Evolutionary conservation across 2,797 vertebrate species (phyloP), one percentile per base, ranked within the genome.

Genomic region (Borostomias antarcticus): DNA sequence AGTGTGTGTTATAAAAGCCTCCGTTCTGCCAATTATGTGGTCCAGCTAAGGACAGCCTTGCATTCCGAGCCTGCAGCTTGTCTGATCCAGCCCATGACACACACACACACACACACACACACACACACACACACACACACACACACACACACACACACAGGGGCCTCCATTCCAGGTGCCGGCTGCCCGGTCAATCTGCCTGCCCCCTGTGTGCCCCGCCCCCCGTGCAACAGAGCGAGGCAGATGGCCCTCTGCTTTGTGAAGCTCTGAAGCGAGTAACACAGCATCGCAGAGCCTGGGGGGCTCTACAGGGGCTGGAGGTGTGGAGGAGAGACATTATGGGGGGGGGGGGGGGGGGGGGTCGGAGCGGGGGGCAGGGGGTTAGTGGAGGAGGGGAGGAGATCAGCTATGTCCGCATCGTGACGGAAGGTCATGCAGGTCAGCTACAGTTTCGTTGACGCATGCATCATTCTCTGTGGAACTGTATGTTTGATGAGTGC

Each of bases 181-280:
- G 66, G 69, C 73, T 78, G 69, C 70, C 56, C 68, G 80, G 54
- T 78, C 72, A 59, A 45, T 59, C 68, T 66, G 73, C 64, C 57
- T 71, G 69, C 66, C 64, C 11, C 3, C 47, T 69, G 17, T 26
- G 2, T 29, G 71, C 76, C 72, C 71, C 68, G 30, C 62, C 54
- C 58, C 72, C 72, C 45, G 74, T 76, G 70, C 74, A 68, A 17
- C 58, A 64, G 81, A 78, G 73, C 68, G 70, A 68, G 70, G 77
- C 83, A 85, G 81, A 83, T 85, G 83, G 83, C 74, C 78, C 68
- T 82, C 58, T 77, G 73, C 75, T 82, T 83, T 78, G 75, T 74
- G 62, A 71, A 54, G 72, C 73, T 72, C 48, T 77, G 83, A 78
- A 85, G 83, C 77, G 72, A 75, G 57, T 80, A 78, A 81, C 78